A percentile compares a stretch with the other conserved stretches of the same genome.
These are phyloP conservation scores for Chiloscyllium plagiosum DNA, from an alignment of 2,113 vertebrate species.

Conservation along the genomic window DNA sequence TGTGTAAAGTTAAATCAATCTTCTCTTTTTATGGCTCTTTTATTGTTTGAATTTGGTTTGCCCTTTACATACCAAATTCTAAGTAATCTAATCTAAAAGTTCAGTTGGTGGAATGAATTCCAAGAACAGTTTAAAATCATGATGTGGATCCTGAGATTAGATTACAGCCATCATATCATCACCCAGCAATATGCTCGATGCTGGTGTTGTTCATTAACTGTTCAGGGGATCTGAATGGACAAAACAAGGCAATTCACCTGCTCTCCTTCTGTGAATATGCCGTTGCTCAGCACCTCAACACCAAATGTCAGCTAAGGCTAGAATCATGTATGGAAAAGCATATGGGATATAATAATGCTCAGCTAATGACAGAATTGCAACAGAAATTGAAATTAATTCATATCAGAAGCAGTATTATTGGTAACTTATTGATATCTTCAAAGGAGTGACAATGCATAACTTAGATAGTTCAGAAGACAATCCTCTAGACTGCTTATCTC, in stretches of 20 bases:
- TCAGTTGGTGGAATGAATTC: neutral
- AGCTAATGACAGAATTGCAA: neutral
- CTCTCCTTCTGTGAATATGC: neutral
- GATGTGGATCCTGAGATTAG: neutral
- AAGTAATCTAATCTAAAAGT: slow-evolving; percentile 10
- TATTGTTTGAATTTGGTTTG: neutral
- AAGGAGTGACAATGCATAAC: neutral
- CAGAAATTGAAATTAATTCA: neutral
- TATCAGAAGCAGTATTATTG: neutral
- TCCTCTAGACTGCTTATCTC: neutral
- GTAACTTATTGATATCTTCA: neutral
- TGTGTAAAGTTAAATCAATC: neutral
- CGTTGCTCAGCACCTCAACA: neutral
- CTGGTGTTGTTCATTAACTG: neutral
- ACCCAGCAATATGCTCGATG: neutral
- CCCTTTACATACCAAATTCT: neutral
- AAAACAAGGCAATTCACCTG: neutral
- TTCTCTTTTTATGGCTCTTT: neutral
- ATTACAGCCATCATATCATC: slow-evolving; percentile 11
- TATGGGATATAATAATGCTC: neutral
- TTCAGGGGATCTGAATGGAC: neutral
- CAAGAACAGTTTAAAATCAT: slow-evolving; percentile 11
- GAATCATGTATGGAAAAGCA: neutral
- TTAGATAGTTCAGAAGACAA: neutral
- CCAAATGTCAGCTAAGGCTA: neutral